Percentiles rank a stretch among this genome's conserved stretches.
phyloP scores from a whole-genome alignment of 2,888 invertebrate genomes.

The Agrochola macilenta region DNA sequence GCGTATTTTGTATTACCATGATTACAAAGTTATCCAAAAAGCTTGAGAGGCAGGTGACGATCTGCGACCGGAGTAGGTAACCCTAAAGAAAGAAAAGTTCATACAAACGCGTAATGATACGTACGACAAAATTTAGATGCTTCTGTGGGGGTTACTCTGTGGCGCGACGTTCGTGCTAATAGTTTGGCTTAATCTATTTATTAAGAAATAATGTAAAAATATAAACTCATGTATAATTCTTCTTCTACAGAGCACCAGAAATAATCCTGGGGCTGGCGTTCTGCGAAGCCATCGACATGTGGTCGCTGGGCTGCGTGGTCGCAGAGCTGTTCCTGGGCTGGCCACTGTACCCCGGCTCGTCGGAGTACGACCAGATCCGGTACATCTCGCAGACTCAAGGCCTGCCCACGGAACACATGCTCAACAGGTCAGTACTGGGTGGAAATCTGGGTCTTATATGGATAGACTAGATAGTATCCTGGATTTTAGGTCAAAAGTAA shows the following conservation, averaged over 20 bases:
- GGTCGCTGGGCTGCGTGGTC: slow-evolving; percentile 99
- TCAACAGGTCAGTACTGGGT: slow-evolving; percentile 94
- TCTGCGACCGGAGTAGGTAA: not conserved
- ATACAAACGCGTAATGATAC: not conserved
- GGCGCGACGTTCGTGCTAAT: too few species aligned
- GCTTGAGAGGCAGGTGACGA: not conserved
- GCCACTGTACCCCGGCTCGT: slow-evolving; percentile 99
- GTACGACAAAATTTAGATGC: not conserved
- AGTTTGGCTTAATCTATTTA: not conserved
- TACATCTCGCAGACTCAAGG: slow-evolving; percentile 99
- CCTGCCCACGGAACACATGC: slow-evolving; percentile 99
- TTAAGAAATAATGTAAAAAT: not conserved
- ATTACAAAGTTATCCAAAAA: not conserved
- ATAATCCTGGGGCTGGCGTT: slow-evolving; percentile 99
- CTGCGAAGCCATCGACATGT: slow-evolving; percentile 99
- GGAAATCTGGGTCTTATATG: too few species aligned
- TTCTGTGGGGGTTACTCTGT: not conserved
- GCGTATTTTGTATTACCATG: not conserved
- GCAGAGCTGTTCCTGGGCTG: slow-evolving; percentile 99
- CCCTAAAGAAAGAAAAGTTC: not conserved
- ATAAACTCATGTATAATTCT: not conserved
- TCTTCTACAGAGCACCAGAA: slow-evolving; percentile 95
- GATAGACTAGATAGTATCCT: too few species aligned
- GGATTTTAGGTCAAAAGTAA: too few species aligned
- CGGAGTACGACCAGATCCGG: slow-evolving; percentile 99